These are phyloP conservation scores for Mimumesa dahlbomi DNA, from an alignment of 2,888 invertebrate species.

Conservation along the genomic window DNA sequence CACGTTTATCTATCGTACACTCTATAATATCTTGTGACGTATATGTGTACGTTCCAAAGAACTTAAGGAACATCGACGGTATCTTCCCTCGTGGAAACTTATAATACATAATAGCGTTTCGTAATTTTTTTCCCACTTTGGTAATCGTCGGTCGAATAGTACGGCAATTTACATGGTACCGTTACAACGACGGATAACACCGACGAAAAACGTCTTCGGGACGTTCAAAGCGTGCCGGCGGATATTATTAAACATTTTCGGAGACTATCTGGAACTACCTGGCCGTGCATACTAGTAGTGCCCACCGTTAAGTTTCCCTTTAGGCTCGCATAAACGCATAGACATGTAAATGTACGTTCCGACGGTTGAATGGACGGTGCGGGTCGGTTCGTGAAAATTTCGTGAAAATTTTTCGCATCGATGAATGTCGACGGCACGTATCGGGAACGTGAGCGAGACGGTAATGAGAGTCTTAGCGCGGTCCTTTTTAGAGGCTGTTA, in stretches of 20 bases:
- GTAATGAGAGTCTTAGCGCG: conserved; percentile 68
- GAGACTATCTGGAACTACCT: conserved; percentile 18
- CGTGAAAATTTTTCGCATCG: conserved; percentile 8
- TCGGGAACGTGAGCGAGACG: conserved; percentile 65
- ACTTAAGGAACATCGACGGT: too few species aligned
- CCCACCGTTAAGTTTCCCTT: not conserved
- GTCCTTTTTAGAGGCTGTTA: too few species aligned
- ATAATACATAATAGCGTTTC: too few species aligned
- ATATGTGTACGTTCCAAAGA: too few species aligned
- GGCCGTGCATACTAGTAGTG: not conserved
- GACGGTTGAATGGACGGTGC: conserved; percentile 20
- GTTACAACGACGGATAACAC: too few species aligned
- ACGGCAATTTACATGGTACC: too few species aligned
- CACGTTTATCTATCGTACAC: too few species aligned
- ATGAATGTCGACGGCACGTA: conserved; percentile 59
- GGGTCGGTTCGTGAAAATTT: conserved; percentile 7
- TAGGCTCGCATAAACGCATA: conserved; percentile 23
- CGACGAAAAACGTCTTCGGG: too few species aligned
- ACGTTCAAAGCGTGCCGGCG: conserved; percentile 16
- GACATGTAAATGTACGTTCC: conserved; percentile 48
- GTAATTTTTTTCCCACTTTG: too few species aligned
- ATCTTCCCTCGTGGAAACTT: too few species aligned
- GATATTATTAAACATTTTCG: conserved; percentile 23
- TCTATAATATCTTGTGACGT: too few species aligned
- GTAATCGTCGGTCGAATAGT: too few species aligned